Base-by-base conservation (phyloP, 1,140 invertebrate genomes). In the Drosophila ohnishii region DNA sequence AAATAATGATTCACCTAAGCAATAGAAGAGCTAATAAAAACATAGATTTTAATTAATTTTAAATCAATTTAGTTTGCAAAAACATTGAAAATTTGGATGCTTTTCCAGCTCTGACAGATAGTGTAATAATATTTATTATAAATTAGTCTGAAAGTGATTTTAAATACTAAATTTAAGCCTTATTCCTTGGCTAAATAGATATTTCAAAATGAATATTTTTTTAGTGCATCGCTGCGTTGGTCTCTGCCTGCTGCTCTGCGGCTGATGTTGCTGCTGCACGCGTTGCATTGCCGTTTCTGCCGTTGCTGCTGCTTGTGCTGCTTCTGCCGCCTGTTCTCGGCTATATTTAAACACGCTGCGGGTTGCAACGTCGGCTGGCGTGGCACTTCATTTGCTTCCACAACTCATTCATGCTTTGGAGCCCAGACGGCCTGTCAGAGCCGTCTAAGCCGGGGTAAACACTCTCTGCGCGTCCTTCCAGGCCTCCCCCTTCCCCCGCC, bases 321-420 rank as follows among this genome's bases (percentile, higher is more conserved):
- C 50, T 63, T 64, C 44, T 66, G 62, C 70, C 81, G 73, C 66
- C 70, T 61, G 57, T 69, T 75, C 66, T 56, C 57, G 58, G 79
- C 80, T 88, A 87, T 87, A 87, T 87, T 87, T 86, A 86, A 86
- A 86, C 59, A 87, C 83, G 83, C 79, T 86, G 83, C 79, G 83
- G 83, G 84, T 88, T 87, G 83, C 79, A 87, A 61, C 66, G 62
- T 74, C 75, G 78, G 56, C 74, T 69, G 69, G 69, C 69, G 70
- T 67, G 82, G 87, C 87, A 90, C 87, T 90, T 90, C 87, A 90
- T 90, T 90, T 90, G 87, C 87, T 90, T 76, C 78, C 87, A 84
- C 82, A 90, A 90, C 87, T 90, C 87, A 90, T 90, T 90, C 87
- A 90, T 89, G 81, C 78, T 89, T 87, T 88, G 84, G 60, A 63